A percentile compares a stretch with the other conserved stretches of the same genome.
These are phyloP conservation scores for Nyctereutes procyonoides DNA, from an alignment of 2,113 vertebrate genomes.

Conservation along the genomic window DNA sequence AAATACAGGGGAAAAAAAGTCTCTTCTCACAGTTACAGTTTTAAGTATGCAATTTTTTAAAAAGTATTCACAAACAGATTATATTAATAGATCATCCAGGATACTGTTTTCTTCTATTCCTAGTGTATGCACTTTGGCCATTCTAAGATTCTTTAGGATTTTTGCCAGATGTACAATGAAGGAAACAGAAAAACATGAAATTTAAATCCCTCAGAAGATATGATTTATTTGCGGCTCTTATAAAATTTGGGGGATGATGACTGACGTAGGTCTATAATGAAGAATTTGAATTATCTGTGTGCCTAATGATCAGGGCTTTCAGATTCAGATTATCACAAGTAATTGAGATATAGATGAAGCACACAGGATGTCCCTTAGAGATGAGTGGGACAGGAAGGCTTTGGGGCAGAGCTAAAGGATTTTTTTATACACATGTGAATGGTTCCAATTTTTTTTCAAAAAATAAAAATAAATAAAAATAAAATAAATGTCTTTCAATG, in stretches of 20 bases:
- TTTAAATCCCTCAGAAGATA: not conserved
- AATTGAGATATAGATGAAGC: not conserved
- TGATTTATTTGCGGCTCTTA: not conserved
- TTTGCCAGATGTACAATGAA: not conserved
- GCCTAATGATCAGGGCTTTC: conserved; percentile 24
- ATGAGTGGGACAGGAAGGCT: not conserved
- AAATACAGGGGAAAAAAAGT: not conserved
- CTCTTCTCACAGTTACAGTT: not conserved
- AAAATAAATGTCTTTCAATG: not conserved
- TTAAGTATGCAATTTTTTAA: not conserved
- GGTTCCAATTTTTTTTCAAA: not conserved
- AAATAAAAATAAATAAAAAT: not conserved
- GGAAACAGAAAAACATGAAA: conserved; percentile 32
- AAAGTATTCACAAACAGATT: not conserved
- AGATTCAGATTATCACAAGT: not conserved
- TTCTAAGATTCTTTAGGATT: not conserved
- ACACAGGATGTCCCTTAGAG: not conserved
- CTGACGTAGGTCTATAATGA: not conserved
- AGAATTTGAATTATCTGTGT: not conserved
- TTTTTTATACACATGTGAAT: not conserved
- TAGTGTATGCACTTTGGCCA: not conserved
- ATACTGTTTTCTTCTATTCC: not conserved
- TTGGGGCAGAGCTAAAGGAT: not conserved
- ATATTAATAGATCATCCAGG: not conserved
- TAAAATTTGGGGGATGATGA: not conserved